Base-by-base conservation (phyloP, 2,888 invertebrate genomes). In the Ceratothoa steindachneri region DNA sequence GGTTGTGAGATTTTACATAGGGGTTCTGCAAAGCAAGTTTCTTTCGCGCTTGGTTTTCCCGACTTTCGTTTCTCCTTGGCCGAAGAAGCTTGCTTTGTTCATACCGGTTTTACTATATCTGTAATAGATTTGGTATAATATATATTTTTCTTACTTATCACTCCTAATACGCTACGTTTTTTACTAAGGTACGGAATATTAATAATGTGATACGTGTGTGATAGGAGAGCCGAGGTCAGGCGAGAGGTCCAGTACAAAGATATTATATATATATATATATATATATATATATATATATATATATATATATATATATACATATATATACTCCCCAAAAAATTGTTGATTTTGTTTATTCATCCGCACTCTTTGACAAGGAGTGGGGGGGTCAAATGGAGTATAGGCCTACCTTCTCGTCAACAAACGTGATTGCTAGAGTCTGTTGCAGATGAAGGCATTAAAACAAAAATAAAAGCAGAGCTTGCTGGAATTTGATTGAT, bases 111-210 rank as follows among this genome's bases (percentile, higher is more conserved):
- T 55, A 22, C 19, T 55, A 19, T 55, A 22, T 22, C 55, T 55
- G 55, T 22, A 19, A 15, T 55, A 55, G 24, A 15, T 55, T 55
- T 55, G 24, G 24, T 55, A 55, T 19, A 19, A 75, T 75, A 78
- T 70, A 70, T 78, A 78, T 78, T 78, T 78, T 78, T 78, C 78
- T 75, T 78, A 78, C 78, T 73, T 75, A 75, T 75, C 75, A 74
- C 71, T 74, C 78, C 72, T 77, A 78, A 75, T 69, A 66, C 30
- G 71, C 74, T 75, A 78, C 75, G 73, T 71, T 78, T 78, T 77
- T 71, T 77, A 75, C 72, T 77, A 70, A 75, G 75, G 75, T 78
- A 78, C 78, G 78, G 74, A 78, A 73, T 73, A 60, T 73, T 78
- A 75, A 77, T 73, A 67, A 72, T 78, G 78, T 78, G 78, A 78